Conservation (phyloP, 2,113 vertebrate species). For the Amphiprion ocellaris region DNA sequence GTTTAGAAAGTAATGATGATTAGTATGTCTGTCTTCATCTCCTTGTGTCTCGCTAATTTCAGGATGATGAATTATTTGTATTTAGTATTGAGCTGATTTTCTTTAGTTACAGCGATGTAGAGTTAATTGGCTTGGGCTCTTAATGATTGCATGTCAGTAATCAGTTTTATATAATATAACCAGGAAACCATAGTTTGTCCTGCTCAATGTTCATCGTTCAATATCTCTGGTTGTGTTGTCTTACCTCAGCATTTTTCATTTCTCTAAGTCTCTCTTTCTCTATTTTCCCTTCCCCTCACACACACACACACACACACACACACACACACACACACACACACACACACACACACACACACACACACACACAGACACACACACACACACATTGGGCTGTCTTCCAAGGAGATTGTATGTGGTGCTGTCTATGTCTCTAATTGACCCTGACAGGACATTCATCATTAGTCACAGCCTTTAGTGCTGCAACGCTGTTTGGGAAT, state of each 20-base stretch:
- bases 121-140: slow-evolving; percentile 52
- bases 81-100: slow-evolving; percentile 30
- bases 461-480: slow-evolving; percentile 78
- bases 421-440: slow-evolving; percentile 77
- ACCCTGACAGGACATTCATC: slow-evolving; percentile 85
- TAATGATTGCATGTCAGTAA: slow-evolving; percentile 18
- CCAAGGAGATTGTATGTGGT: slow-evolving; percentile 70
- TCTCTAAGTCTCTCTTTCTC: no score
- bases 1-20: slow-evolving; percentile 27
- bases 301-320: slow-evolving; percentile 29
- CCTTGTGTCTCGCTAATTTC: slow-evolving; percentile 4
- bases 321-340: no score
- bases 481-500: slow-evolving; percentile 38
- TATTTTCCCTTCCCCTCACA: not conserved
- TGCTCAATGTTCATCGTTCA: not conserved
- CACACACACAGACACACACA: slow-evolving; percentile 10
- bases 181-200: not conserved
- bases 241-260: not conserved
- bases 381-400: slow-evolving; percentile 57
- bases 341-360: slow-evolving; percentile 16
- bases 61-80: slow-evolving; percentile 24
- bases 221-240: not conserved
- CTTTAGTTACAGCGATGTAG: slow-evolving; percentile 30
- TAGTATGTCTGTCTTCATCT: not conserved
- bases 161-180: not conserved